Percentiles rank a stretch among this genome's conserved stretches.
Conservation (phyloP, 2,888 invertebrate species). For the Acanthosepion pharaonis region DNA sequence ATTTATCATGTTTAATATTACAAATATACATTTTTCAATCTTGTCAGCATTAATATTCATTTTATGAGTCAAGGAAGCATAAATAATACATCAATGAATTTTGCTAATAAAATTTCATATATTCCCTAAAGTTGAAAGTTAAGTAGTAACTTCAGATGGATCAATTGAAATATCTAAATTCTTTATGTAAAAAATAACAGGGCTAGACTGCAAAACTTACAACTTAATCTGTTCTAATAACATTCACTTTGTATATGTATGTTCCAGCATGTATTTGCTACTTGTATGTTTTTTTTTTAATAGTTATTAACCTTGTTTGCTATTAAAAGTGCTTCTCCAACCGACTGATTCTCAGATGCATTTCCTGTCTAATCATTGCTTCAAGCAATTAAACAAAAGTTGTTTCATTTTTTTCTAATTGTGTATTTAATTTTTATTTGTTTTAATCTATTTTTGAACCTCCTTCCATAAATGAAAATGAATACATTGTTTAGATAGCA, state of each 20-base stretch:
- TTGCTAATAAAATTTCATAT: not conserved
- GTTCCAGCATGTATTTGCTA: not conserved
- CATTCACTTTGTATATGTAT: not conserved
- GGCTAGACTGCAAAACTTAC: not conserved
- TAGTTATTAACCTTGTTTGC: not conserved
- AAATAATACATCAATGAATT: not conserved
- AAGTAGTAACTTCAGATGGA: not conserved
- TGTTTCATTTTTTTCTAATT: not conserved
- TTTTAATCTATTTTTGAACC: not conserved
- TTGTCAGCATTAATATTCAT: not conserved
- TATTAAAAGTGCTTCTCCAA: not conserved
- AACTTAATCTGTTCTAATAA: not conserved
- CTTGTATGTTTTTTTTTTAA: not conserved
- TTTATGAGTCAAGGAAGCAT: not conserved
- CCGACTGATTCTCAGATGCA: not conserved
- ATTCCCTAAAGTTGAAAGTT: not conserved
- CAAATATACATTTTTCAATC: not conserved
- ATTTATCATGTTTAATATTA: not conserved
- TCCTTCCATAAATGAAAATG: not conserved
- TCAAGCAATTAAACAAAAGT: not conserved
- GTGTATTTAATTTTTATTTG: not conserved
- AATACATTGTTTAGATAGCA: no score
- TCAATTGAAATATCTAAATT: constrained; percentile 33
- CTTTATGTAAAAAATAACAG: not conserved
- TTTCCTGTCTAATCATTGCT: not conserved